Percentiles rank a stretch among this genome's conserved stretches.
phyloP scores from a whole-genome alignment of 2,888 invertebrate species.

The Quadroppia sp. region DNA sequence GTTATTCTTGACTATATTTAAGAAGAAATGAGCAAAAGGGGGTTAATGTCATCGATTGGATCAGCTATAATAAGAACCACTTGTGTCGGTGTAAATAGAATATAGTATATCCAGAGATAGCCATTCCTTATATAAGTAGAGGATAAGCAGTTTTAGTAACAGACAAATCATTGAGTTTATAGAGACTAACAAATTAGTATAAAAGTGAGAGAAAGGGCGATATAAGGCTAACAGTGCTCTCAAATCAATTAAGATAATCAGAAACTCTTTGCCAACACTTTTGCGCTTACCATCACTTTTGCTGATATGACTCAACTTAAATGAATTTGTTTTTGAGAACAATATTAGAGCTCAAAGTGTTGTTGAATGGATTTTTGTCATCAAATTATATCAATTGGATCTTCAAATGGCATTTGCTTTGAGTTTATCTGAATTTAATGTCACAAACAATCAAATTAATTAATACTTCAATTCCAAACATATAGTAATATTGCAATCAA shows the following conservation, averaged over 20 bases:
- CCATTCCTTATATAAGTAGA: too few species aligned
- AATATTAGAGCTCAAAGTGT: not conserved
- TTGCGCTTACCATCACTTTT: not conserved
- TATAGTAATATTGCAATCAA: not conserved
- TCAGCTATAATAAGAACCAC: constrained; percentile 22
- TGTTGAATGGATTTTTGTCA: not conserved
- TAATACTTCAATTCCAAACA: not conserved
- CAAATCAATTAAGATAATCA: constrained; percentile 34
- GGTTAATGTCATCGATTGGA: not conserved
- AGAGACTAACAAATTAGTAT: constrained; percentile 23
- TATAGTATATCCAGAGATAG: not conserved
- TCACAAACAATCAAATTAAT: constrained; percentile 6
- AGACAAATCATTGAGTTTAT: not conserved
- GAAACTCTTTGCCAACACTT: not conserved
- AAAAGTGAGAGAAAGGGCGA: not conserved
- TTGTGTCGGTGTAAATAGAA: not conserved
- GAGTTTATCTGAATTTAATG: constrained; percentile 13
- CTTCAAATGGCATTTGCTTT: not conserved
- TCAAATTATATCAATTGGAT: not conserved
- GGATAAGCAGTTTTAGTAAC: too few species aligned
- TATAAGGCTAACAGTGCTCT: not conserved
- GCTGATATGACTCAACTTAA: constrained; percentile 5
- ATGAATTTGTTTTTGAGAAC: constrained; percentile 5
- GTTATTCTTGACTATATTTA: not conserved
- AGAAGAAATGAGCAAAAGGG: not conserved